phyloP scores from a whole-genome alignment of 2,888 invertebrate species.

The Drepanosiphum platanoidis region DNA sequence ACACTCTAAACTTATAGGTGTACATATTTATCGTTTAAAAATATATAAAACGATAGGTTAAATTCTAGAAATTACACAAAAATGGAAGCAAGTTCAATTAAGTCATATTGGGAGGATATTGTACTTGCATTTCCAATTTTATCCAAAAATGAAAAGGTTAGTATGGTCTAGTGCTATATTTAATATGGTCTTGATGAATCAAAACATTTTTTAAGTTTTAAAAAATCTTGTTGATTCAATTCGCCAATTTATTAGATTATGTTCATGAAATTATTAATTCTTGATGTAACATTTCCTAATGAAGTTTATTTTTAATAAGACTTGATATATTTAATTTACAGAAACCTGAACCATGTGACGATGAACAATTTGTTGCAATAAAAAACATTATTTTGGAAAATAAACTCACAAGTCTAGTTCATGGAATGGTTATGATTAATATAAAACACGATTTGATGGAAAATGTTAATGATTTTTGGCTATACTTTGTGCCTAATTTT shows the following conservation, averaged over 20 bases:
- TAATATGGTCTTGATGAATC: no score
- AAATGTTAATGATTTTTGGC: slow-evolving; percentile 51
- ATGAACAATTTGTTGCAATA: slow-evolving; percentile 67
- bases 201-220: not conserved
- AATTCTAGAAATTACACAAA: not conserved
- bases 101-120: slow-evolving; percentile 47
- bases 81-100: not conserved
- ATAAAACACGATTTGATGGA: slow-evolving; percentile 47
- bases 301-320: not conserved
- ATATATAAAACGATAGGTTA: not conserved
- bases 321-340: slow-evolving; percentile 53
- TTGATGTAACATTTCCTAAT: not conserved
- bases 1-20: no score
- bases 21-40: not conserved
- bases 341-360: slow-evolving; percentile 65
- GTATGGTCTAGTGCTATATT: not conserved
- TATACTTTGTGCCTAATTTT: slow-evolving; percentile 46
- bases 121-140: slow-evolving; percentile 46
- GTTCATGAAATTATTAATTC: not conserved
- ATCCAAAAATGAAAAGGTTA: slow-evolving; percentile 26
- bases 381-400: slow-evolving; percentile 66
- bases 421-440: slow-evolving; percentile 42
- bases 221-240: not conserved
- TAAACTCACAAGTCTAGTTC: slow-evolving; percentile 63
- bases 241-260: not conserved